Conservation (phyloP, 1,140 invertebrate species). For the Drosophila aff. region DNA sequence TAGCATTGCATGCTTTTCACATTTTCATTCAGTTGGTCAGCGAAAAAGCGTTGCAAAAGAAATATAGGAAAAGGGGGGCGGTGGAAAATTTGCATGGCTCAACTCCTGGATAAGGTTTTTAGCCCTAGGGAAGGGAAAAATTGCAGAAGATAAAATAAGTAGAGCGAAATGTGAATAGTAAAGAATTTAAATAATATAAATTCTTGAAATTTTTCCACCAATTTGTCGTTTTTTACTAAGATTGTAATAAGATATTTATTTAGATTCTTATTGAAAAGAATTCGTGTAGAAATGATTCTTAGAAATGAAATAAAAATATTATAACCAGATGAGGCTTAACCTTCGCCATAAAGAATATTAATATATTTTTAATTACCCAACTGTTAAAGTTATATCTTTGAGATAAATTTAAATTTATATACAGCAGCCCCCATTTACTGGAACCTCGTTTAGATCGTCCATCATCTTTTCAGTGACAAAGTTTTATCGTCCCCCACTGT, state of each 20-base stretch:
- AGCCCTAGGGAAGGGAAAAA: background rate
- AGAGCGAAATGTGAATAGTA: background rate
- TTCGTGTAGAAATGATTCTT: background rate
- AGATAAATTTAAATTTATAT: background rate
- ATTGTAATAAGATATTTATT: background rate
- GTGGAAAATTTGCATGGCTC: constrained; percentile 21
- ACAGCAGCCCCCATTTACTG: background rate
- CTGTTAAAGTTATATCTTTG: constrained; percentile 2
- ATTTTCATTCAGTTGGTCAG: constrained; percentile 42
- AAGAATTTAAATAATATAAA: background rate
- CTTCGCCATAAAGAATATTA: background rate
- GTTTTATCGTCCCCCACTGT: background rate
- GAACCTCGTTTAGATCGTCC: constrained; percentile 6
- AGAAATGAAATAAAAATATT: background rate
- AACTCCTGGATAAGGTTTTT: constrained; percentile 13
- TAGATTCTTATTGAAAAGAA: background rate
- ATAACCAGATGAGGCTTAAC: background rate
- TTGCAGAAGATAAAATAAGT: constrained; percentile 5
- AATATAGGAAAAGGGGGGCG: background rate
- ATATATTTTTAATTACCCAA: background rate
- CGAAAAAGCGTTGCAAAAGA: constrained; percentile 12
- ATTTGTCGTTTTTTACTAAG: background rate
- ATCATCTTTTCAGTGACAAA: constrained; percentile 26
- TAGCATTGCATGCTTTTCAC: constrained; percentile 40
- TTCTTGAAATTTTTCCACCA: too few relatives aligned